These are phyloP conservation scores for Fistularia commersonii DNA, from an alignment of 2,797 vertebrate genomes.

Conservation along the genomic window DNA sequence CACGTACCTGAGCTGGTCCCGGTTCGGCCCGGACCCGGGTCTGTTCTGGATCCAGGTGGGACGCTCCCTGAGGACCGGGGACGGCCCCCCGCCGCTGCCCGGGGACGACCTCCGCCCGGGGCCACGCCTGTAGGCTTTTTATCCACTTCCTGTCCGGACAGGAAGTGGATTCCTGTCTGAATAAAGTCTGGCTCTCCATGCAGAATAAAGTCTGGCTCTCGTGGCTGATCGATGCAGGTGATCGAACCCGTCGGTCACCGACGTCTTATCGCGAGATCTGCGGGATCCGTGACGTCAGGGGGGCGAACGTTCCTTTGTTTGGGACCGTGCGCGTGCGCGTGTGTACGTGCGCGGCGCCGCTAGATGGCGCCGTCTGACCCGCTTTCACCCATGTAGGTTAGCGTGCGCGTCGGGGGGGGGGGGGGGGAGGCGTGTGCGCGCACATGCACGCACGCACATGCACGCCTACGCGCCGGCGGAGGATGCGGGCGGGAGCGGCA, in stretches of 20 bases:
- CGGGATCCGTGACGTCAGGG: too few species aligned
- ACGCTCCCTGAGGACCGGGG: slow-evolving; percentile 47
- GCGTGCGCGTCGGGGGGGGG: slow-evolving; percentile 22
- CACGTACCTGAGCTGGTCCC: slow-evolving; percentile 74
- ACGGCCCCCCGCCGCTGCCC: neutral
- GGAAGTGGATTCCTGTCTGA: too few species aligned
- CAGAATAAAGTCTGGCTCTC: too few species aligned
- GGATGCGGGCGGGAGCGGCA: slow-evolving; percentile 26
- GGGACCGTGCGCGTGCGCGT: neutral
- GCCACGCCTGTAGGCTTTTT: too few species aligned
- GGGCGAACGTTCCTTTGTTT: slow-evolving; percentile 1
- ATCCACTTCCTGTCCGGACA: too few species aligned
- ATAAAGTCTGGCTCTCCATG: too few species aligned
- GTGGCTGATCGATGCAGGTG: too few species aligned
- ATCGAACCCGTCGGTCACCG: too few species aligned
- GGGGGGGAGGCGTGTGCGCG: slow-evolving; percentile 34
- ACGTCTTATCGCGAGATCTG: too few species aligned
- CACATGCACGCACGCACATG: slow-evolving; percentile 1
- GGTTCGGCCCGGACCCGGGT: slow-evolving; percentile 26
- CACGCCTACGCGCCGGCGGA: slow-evolving; percentile 7
- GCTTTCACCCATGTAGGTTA: slow-evolving; percentile 3
- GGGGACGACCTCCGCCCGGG: neutral
- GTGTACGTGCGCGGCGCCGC: neutral
- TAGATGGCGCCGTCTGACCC: slow-evolving; percentile 17
- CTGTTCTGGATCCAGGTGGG: slow-evolving; percentile 76